Conservation (phyloP, 2,888 invertebrate genomes). For the Polyploca ridens region DNA sequence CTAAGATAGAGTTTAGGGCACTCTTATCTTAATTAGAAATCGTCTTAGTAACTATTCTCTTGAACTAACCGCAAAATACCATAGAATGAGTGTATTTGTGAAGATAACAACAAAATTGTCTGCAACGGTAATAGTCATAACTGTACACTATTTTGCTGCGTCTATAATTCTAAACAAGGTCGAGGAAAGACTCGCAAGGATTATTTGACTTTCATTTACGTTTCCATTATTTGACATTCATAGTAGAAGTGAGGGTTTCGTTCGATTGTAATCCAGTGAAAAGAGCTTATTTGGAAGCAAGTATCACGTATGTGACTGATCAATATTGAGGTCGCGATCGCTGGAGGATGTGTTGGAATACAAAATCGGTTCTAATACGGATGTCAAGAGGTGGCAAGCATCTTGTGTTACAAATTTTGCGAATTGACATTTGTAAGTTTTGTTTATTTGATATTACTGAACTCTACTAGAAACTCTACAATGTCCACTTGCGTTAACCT, state of each 20-base stretch:
- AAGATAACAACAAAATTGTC: neutral
- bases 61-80: neutral
- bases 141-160: neutral
- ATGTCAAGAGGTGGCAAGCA: slow-evolving; percentile 39
- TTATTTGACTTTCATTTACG: neutral
- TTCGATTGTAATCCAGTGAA: slow-evolving; percentile 59
- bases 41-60: slow-evolving; percentile 1
- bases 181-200: neutral
- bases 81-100: neutral
- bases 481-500: too few relatives aligned
- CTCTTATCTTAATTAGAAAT: slow-evolving; percentile 2
- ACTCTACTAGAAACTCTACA: neutral
- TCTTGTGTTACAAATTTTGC: slow-evolving; percentile 7
- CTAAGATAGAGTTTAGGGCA: neutral
- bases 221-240: neutral
- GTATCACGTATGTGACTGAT: slow-evolving; percentile 65
- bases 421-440: neutral
- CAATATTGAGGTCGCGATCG: slow-evolving; percentile 68
- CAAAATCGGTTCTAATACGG: slow-evolving; percentile 56
- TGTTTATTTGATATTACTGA: neutral
- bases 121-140: slow-evolving; percentile 1
- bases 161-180: slow-evolving; percentile 4
- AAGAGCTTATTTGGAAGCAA: slow-evolving; percentile 58
- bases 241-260: slow-evolving; percentile 19
- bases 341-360: slow-evolving; percentile 54